phyloP scores from a whole-genome alignment of 2,113 vertebrate species.

The Poeciliopsis occidentalis region DNA sequence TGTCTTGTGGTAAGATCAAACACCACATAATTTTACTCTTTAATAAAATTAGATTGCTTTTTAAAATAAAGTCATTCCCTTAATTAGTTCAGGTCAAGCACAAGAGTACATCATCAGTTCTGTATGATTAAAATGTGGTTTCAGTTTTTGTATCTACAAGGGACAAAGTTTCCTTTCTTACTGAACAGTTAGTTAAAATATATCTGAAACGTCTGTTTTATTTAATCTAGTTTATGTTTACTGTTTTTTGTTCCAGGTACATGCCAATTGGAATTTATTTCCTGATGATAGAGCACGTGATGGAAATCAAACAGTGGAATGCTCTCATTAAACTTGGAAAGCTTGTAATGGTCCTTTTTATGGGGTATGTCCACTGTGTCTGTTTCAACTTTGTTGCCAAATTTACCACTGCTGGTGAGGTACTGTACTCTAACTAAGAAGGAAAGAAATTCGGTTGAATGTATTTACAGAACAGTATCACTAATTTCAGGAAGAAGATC shows the following conservation, averaged over 20 bases:
- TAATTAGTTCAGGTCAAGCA: neutral
- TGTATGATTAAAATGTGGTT: neutral
- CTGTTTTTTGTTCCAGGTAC: constrained; percentile 14
- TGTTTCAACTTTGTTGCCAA: neutral
- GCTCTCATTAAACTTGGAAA: neutral
- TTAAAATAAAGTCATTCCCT: neutral
- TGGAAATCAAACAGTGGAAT: neutral
- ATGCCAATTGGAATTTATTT: constrained; percentile 12
- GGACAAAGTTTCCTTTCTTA: neutral
- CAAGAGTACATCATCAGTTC: no score
- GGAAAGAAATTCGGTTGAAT: no score
- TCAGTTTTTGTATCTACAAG: neutral
- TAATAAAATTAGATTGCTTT: neutral
- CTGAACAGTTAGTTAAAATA: neutral
- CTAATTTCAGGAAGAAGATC: no score
- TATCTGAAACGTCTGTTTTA: no score
- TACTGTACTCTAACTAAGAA: no score
- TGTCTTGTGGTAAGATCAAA: constrained; percentile 3
- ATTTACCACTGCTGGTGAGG: no score
- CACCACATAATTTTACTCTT: neutral
- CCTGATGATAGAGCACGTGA: neutral
- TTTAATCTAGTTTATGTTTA: neutral
- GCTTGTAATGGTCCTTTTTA: neutral
- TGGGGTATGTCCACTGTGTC: constrained; percentile 11
- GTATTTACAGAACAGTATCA: no score